These are phyloP conservation scores for Daphoenositta chrysoptera DNA, from an alignment of 2,113 vertebrate species.

Conservation along the genomic window DNA sequence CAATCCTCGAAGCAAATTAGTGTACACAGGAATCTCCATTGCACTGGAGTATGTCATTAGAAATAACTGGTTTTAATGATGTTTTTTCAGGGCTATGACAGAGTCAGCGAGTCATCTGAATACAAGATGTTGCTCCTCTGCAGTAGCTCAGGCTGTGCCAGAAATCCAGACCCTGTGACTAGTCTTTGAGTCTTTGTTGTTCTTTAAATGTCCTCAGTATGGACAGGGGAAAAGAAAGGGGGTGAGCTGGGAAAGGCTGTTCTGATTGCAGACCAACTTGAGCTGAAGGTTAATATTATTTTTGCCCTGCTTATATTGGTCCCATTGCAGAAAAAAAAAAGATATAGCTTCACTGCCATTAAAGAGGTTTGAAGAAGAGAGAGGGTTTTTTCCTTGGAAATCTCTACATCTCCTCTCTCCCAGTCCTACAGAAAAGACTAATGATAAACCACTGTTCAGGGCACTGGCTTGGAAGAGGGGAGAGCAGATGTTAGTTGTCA, in stretches of 20 bases:
- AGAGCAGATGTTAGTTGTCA: not conserved
- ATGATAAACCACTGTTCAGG: not conserved
- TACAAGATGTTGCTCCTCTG: slow-evolving; percentile 1
- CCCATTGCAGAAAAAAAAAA: not conserved
- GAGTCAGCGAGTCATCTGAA: not conserved
- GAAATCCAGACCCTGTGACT: not conserved
- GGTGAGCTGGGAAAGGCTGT: not conserved
- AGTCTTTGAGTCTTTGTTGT: not conserved
- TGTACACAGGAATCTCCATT: slow-evolving; percentile 27
- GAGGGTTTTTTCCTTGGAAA: not conserved
- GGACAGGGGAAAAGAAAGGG: not conserved
- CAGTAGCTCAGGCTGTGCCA: not conserved
- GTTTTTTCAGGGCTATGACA: slow-evolving; percentile 22
- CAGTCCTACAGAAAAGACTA: not conserved
- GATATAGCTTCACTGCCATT: not conserved
- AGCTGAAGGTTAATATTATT: not conserved
- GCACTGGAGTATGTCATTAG: slow-evolving; percentile 2
- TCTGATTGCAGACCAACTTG: not conserved
- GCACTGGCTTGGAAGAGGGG: fast-evolving
- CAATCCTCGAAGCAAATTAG: slow-evolving; percentile 56
- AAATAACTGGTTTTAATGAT: slow-evolving; percentile 47
- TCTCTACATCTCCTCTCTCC: not conserved
- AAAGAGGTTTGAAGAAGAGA: not conserved
- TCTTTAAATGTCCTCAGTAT: not conserved
- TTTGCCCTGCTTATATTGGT: not conserved